Conservation (phyloP, 2,888 invertebrate genomes). For the Hirudinaria manillensis region DNA sequence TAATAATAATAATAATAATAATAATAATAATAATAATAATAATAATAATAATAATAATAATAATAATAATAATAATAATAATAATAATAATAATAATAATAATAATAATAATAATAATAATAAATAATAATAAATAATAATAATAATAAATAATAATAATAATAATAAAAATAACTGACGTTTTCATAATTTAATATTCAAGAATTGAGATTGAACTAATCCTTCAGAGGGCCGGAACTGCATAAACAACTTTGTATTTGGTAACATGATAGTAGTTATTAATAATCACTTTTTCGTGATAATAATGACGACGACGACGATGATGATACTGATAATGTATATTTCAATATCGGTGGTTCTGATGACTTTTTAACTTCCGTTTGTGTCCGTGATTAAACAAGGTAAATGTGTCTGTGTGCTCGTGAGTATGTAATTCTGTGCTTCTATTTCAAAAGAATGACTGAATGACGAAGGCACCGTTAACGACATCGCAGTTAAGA, state of each 20-base stretch:
- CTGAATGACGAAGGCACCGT: not conserved
- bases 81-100: not conserved
- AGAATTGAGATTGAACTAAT: slow-evolving; percentile 5
- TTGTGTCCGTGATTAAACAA: no score
- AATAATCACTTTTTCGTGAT: no score
- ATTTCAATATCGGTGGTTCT: not conserved
- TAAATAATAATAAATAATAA: slow-evolving; percentile 15
- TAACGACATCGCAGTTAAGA: not conserved
- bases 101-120: slow-evolving; percentile 15
- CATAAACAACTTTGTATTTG: not conserved
- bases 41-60: slow-evolving; percentile 15
- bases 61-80: slow-evolving; percentile 18
- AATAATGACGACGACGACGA: slow-evolving; percentile 30
- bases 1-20: not conserved
- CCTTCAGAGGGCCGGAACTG: not conserved
- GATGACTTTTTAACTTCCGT: no score
- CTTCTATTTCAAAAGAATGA: not conserved
- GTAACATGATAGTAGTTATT: slow-evolving; percentile 23
- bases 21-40: slow-evolving; percentile 10
- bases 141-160: not conserved
- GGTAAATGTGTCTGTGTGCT: no score
- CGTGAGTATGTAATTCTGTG: not conserved
- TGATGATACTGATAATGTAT: slow-evolving; percentile 29
- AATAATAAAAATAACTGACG: slow-evolving; percentile 24
- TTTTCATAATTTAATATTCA: slow-evolving; percentile 16